Percentiles rank a stretch among this genome's conserved stretches.
Conservation (phyloP, 2,888 invertebrate genomes). For the Nephrotoma guestfalica region DNA sequence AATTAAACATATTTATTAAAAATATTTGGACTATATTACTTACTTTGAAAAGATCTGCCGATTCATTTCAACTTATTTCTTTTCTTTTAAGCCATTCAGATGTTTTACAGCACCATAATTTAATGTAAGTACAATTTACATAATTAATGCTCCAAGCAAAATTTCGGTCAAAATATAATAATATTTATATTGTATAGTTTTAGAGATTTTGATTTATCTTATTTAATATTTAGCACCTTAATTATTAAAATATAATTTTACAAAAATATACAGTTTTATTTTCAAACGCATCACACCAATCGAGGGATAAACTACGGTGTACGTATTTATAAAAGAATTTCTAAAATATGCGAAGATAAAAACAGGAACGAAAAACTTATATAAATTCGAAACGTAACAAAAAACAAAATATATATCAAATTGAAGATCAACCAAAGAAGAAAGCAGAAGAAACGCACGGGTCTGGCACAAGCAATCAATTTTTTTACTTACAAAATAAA, state of each 20-base stretch:
- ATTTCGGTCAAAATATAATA: too few species aligned
- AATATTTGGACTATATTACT: background rate
- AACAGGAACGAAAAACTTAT: background rate
- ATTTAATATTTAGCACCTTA: background rate
- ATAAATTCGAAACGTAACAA: background rate
- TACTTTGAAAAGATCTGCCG: background rate
- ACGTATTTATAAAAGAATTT: background rate
- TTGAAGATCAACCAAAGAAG: background rate
- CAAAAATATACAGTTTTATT: too few species aligned
- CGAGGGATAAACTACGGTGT: background rate
- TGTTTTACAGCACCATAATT: background rate
- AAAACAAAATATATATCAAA: background rate
- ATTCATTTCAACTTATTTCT: background rate
- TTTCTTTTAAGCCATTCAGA: background rate
- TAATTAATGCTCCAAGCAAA: too few species aligned
- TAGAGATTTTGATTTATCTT: background rate
- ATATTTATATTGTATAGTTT: too few species aligned
- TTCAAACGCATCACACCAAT: background rate
- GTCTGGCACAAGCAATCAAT: slow-evolving; percentile 1
- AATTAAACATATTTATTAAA: too few species aligned
- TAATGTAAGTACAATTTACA: background rate
- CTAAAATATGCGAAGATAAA: background rate
- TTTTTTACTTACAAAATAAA: background rate
- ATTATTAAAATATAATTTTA: too few species aligned
- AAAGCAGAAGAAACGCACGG: background rate